Percentiles rank a stretch among this genome's conserved stretches.
Evolutionary conservation across 2,113 vertebrate genomes (phyloP).

Genomic region (Thermophis baileyi): DNA sequence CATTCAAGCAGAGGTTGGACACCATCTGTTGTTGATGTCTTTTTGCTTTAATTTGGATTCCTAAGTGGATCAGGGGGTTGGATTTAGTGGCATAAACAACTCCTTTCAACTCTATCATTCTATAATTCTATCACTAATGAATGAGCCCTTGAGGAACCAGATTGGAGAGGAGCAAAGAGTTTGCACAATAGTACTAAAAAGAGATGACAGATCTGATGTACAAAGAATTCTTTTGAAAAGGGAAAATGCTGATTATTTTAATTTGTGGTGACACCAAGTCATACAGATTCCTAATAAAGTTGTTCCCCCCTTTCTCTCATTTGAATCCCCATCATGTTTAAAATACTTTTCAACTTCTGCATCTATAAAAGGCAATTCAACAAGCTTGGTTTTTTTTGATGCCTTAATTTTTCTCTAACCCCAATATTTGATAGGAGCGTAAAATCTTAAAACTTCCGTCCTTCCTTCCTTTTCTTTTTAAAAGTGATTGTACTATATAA

Average conservation of each 20-base stretch:
- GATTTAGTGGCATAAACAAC: background rate
- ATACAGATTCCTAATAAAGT: slow-evolving; percentile 10
- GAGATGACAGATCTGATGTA: background rate
- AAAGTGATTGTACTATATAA: background rate
- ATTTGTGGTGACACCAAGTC: slow-evolving; percentile 14
- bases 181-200: background rate
- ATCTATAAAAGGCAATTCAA: slow-evolving; percentile 44
- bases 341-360: slow-evolving; percentile 44
- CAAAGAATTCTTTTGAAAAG: slow-evolving; percentile 8
- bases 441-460: slow-evolving; percentile 48
- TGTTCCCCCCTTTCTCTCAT: background rate
- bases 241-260: slow-evolving; percentile 35
- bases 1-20: background rate
- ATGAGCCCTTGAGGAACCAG: slow-evolving; percentile 17
- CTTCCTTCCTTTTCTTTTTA: background rate
- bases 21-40: background rate
- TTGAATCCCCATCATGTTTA: slow-evolving; percentile 34
- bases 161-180: slow-evolving; percentile 27
- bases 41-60: background rate
- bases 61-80: background rate
- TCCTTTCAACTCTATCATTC: background rate
- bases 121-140: slow-evolving; percentile 4
- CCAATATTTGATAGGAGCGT: slow-evolving; percentile 56
- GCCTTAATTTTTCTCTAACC: slow-evolving; percentile 38
- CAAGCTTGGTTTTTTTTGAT: slow-evolving; percentile 39